Conservation (phyloP, 1,140 invertebrate species). For the Drosophila orosa region DNA sequence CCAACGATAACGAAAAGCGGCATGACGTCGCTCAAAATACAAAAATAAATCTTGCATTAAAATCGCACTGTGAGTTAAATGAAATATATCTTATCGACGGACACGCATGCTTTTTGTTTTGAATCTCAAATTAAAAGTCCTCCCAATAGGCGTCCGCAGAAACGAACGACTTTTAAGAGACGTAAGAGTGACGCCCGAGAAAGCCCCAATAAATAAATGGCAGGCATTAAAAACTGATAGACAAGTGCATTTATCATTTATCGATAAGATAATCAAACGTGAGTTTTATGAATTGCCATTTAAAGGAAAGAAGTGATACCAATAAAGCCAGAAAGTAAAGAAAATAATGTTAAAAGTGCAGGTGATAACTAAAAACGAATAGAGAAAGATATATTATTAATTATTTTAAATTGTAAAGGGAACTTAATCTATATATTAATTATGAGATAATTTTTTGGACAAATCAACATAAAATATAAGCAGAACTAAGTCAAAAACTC, state of each 20-base stretch:
- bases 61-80: constrained; percentile 6
- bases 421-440: background rate
- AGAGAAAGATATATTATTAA: background rate
- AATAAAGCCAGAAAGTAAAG: constrained; percentile 3
- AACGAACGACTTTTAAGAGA: background rate
- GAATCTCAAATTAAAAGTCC: constrained; percentile 22
- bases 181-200: constrained; percentile 2
- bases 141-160: constrained; percentile 1
- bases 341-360: too few species aligned
- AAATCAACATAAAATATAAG: background rate
- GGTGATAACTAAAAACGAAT: background rate
- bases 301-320: background rate
- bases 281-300: constrained; percentile 9
- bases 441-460: background rate
- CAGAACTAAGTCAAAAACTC: too few species aligned
- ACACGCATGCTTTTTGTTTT: constrained; percentile 31
- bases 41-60: constrained; percentile 24
- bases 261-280: constrained; percentile 3
- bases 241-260: constrained; percentile 21
- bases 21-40: constrained; percentile 30
- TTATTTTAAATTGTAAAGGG: background rate
- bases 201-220: constrained; percentile 25
- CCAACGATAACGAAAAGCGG: constrained; percentile 27
- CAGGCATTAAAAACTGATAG: constrained; percentile 10
- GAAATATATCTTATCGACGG: constrained; percentile 26